A percentile compares a stretch with the other conserved stretches of the same genome.
These are phyloP conservation scores for Agrilus biguttatus DNA, from an alignment of 2,888 invertebrate genomes.

Conservation along the genomic window DNA sequence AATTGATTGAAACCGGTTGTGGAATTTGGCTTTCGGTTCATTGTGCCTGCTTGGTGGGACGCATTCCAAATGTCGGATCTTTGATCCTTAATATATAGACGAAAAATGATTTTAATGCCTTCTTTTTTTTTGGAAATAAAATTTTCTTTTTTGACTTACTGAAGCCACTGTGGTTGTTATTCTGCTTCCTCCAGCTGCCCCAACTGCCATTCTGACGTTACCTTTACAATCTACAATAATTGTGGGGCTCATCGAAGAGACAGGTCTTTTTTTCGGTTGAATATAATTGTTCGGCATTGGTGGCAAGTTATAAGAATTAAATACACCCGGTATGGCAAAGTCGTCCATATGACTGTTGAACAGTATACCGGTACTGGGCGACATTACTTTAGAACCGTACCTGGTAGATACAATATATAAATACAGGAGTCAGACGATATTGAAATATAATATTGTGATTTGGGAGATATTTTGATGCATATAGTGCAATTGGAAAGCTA, in stretches of 20 bases:
- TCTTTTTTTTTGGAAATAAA: not conserved
- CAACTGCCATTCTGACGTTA: constrained; percentile 49
- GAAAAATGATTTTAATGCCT: no score
- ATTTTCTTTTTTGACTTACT: constrained; percentile 31
- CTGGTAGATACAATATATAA: constrained; percentile 32
- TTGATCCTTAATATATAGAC: no score
- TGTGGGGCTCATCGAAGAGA: constrained; percentile 84
- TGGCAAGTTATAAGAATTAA: constrained; percentile 56
- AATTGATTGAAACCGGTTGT: no score
- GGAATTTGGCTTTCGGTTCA: no score
- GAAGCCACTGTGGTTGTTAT: constrained; percentile 70
- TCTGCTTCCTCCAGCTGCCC: constrained; percentile 82
- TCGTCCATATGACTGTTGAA: constrained; percentile 86
- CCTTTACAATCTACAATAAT: constrained; percentile 54
- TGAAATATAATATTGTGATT: no score
- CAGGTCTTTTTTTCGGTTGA: constrained; percentile 63
- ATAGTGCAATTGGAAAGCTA: constrained; percentile 12
- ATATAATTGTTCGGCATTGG: constrained; percentile 78
- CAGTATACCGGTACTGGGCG: constrained; percentile 63
- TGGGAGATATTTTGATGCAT: no score
- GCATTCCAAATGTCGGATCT: no score
- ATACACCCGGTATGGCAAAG: constrained; percentile 55
- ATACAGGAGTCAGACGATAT: no score
- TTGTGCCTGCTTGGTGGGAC: no score
- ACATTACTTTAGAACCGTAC: constrained; percentile 68